A percentile compares a stretch with the other conserved stretches of the same genome.
phyloP scores from a whole-genome alignment of 2,797 vertebrate genomes.

The Apogon talboti region DNA sequence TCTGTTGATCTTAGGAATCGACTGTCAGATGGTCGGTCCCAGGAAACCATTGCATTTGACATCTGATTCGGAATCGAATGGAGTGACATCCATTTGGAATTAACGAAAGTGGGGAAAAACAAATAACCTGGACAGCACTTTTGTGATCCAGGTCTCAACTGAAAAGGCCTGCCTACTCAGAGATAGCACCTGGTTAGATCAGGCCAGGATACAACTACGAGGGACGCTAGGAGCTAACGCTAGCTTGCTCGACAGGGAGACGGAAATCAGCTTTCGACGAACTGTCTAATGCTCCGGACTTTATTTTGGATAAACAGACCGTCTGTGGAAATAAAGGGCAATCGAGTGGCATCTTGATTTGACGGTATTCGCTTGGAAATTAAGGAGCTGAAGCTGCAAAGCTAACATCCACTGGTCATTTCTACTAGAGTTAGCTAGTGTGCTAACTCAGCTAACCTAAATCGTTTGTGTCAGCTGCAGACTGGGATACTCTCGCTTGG shows the following conservation, averaged over 20 bases:
- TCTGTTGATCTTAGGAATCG: constrained; percentile 83
- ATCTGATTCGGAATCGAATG: constrained; percentile 55
- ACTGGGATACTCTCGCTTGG: constrained; percentile 42
- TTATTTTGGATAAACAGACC: constrained; percentile 30
- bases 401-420: constrained; percentile 58
- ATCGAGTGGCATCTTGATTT: constrained; percentile 21
- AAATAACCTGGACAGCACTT: constrained; percentile 39
- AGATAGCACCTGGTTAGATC: constrained; percentile 71
- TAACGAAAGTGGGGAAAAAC: constrained; percentile 17
- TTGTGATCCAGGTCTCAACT: constrained; percentile 35
- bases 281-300: constrained; percentile 35
- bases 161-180: constrained; percentile 64
- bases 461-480: constrained; percentile 39
- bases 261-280: constrained; percentile 55
- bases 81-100: constrained; percentile 37
- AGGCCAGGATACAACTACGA: constrained; percentile 77
- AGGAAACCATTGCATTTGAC: constrained; percentile 69
- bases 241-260: constrained; percentile 44
- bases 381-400: constrained; percentile 48
- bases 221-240: constrained; percentile 73
- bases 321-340: constrained; percentile 34
- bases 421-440: constrained; percentile 45
- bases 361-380: constrained; percentile 34
- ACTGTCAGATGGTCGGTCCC: constrained; percentile 74
- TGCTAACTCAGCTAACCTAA: constrained; percentile 52